phyloP scores from a whole-genome alignment of 2,797 vertebrate genomes.

The Phoeniculus purpureus region DNA sequence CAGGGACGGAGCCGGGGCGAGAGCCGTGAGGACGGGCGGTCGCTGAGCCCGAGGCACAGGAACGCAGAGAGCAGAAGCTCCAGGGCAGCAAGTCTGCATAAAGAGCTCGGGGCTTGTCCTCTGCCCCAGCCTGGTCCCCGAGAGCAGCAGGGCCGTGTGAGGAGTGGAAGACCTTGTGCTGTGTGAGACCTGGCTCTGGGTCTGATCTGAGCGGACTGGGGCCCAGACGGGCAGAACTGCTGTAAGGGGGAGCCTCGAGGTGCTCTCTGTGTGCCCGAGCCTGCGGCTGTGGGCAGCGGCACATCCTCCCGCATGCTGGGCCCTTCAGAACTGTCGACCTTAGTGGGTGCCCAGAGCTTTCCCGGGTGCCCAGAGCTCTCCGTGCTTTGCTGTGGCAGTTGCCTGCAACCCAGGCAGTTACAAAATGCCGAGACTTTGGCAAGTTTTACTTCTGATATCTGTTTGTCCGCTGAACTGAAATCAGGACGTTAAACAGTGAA shows the following conservation, averaged over 20 bases:
- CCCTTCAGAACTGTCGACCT: rapidly evolving
- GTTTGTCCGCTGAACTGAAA: background rate
- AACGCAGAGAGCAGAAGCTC: background rate
- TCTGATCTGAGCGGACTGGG: too few relatives aligned
- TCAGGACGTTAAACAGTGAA: background rate
- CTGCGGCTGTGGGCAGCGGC: rapidly evolving
- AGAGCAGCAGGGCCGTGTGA: background rate
- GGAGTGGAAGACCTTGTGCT: rapidly evolving
- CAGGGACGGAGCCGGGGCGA: background rate
- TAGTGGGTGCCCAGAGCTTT: background rate
- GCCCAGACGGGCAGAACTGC: too few relatives aligned
- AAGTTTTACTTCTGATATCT: background rate
- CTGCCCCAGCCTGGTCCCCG: background rate
- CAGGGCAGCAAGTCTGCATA: background rate
- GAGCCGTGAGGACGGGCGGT: background rate
- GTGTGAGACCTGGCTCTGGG: too few relatives aligned
- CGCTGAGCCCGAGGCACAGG: background rate
- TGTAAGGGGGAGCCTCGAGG: background rate
- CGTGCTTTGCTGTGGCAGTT: background rate
- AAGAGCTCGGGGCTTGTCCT: background rate
- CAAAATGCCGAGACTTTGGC: background rate
- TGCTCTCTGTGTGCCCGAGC: rapidly evolving
- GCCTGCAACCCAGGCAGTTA: background rate
- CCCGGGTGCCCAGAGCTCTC: background rate
- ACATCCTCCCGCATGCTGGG: rapidly evolving